Evolutionary conservation across 2,888 invertebrate species (phyloP), one percentile per base, ranked within the genome.

Genomic region (Drosophila neutralis): DNA sequence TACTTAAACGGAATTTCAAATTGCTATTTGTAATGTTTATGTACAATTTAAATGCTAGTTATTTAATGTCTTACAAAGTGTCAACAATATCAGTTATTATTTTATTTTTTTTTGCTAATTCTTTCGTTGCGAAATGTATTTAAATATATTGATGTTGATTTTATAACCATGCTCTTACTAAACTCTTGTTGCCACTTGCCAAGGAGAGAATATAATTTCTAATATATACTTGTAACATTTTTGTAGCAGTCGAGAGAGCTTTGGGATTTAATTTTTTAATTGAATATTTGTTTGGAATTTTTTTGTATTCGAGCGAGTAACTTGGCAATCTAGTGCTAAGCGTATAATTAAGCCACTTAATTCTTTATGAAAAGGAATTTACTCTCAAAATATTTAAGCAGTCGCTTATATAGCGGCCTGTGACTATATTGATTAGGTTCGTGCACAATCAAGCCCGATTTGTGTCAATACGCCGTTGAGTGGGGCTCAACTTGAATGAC

Each of bases 371-470:
- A 72, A 64, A 27, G 7, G 13, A n/a, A 76, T 54, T 61, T 67
- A 57, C 66, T 73, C 72, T 61, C 52, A 60, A 58, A 59, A 49
- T 61, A 42, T 49, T 66, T 49, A 63, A 86, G 77, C 63, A 80
- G 63, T 57, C 53, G 48, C 58, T 51, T 42, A 60, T 42, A 62
- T 56, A 38, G 61, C 61, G 48, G 63, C 56, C 69, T 51, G 38
- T 49, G 71, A 67, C 57, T 66, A 69, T 82, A 84, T 82, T 85
- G 90, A 86, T 87, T 87, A 79, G 74, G 74, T 82, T 78, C 73
- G 74, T 73, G 69, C 61, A 54, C 67, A 61, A 72, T 76, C 58
- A 58, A 57, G 64, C 58, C 65, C 73, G 65, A 77, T 73, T 87
- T 70, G 59, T 66, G 69, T 73, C 79, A 75, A 74, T 69, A 70